Percentiles rank a stretch among this genome's conserved stretches.
Evolutionary conservation across 2,888 invertebrate genomes (phyloP).

Genomic region (Pterostichus madidus): DNA sequence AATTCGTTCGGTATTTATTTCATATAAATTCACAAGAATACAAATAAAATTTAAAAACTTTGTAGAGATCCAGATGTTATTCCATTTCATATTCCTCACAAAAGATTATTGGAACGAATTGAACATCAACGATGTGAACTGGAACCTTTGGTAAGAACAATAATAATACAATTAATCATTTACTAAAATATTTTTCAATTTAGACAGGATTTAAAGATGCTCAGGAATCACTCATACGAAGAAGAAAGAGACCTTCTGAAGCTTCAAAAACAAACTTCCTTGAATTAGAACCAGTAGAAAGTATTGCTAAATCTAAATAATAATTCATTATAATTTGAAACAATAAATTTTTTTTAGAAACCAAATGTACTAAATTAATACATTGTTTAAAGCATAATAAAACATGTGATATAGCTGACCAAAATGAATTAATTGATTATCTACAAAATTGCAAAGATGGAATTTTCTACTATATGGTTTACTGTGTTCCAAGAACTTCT

Average conservation of each 20-base stretch:
- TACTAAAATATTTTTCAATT: constrained; percentile 65
- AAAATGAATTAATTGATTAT: constrained; percentile 77
- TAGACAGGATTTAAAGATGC: constrained; percentile 80
- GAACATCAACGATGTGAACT: constrained; percentile 80
- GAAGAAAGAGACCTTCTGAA: constrained; percentile 28
- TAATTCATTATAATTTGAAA: neutral
- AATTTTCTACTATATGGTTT: constrained; percentile 88
- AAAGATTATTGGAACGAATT: constrained; percentile 81
- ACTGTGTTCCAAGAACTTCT: constrained; percentile 85
- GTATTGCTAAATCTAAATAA: neutral
- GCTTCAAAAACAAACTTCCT: neutral
- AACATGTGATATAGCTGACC: constrained; percentile 71
- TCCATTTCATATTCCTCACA: constrained; percentile 82
- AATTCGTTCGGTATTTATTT: constrained; percentile 39
- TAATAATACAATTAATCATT: constrained; percentile 39
- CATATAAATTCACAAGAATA: neutral
- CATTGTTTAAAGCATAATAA: constrained; percentile 11
- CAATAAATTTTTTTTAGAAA: neutral
- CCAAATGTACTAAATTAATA: neutral
- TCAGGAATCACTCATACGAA: constrained; percentile 77
- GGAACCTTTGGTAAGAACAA: constrained; percentile 81
- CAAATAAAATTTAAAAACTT: constrained; percentile 56
- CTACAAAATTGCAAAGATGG: constrained; percentile 80
- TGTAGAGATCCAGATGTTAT: constrained; percentile 73
- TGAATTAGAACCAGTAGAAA: neutral